phyloP scores from a whole-genome alignment of 2,888 invertebrate genomes.

The Panzeria rudis region DNA sequence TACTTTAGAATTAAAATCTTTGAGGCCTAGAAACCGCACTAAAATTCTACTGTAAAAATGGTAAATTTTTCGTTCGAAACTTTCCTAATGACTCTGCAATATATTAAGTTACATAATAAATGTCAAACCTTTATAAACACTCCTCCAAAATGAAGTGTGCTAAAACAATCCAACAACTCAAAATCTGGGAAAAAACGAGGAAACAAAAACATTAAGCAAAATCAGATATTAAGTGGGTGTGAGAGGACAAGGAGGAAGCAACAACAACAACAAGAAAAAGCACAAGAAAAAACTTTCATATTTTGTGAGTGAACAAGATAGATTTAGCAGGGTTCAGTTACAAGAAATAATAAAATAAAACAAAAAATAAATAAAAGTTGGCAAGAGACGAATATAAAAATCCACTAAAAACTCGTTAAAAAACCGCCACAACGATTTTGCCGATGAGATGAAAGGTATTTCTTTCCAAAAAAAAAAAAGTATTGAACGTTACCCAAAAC shows the following conservation, averaged over 20 bases:
- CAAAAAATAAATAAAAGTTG: background rate
- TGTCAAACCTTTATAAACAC: background rate
- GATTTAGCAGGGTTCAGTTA: slow-evolving; percentile 49
- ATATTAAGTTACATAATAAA: background rate
- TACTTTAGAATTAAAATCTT: too few species aligned
- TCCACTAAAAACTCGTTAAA: too few species aligned
- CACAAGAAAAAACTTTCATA: slow-evolving; percentile 28
- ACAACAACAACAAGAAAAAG: background rate
- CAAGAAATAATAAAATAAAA: background rate
- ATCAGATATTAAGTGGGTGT: background rate
- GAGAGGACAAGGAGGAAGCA: background rate
- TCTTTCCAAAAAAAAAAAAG: too few species aligned
- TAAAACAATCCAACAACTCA: background rate
- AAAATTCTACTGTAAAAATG: background rate
- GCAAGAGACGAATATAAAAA: background rate
- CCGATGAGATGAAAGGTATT: too few species aligned
- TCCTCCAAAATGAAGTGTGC: background rate
- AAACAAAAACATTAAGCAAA: background rate
- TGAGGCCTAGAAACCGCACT: background rate
- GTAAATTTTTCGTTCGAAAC: background rate
- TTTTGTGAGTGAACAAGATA: slow-evolving; percentile 63
- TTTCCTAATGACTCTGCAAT: background rate
- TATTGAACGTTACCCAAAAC: too few species aligned
- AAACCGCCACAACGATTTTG: too few species aligned
- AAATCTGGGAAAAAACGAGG: background rate